These are phyloP conservation scores for Sesia bembeciformis DNA, from an alignment of 2,888 invertebrate species.

Conservation along the genomic window DNA sequence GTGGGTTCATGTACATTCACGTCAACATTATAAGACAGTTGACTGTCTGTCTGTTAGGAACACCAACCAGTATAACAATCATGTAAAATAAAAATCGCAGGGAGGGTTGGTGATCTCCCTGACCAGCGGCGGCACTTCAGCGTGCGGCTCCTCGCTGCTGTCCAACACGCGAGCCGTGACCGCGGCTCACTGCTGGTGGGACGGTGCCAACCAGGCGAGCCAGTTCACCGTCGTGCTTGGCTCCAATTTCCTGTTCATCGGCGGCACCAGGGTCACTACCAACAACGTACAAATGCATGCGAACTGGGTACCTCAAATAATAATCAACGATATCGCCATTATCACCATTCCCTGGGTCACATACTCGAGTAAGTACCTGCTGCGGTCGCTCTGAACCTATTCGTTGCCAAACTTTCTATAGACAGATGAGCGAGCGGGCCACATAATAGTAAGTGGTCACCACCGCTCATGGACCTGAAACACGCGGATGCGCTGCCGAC, in stretches of 20 bases:
- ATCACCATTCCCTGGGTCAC: constrained; percentile 16
- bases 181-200: constrained; percentile 35
- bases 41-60: too few relatives aligned
- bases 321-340: constrained; percentile 27
- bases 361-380: constrained; percentile 17
- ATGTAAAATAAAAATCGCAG: constrained; percentile 6
- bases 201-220: constrained; percentile 23
- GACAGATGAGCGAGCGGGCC: too few relatives aligned
- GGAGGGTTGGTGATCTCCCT: constrained; percentile 23
- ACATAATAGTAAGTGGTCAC: too few relatives aligned
- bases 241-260: constrained; percentile 22
- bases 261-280: constrained; percentile 20
- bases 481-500: too few relatives aligned
- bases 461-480: too few relatives aligned
- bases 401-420: too few relatives aligned
- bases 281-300: constrained; percentile 18
- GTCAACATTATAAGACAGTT: too few relatives aligned
- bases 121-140: constrained; percentile 16
- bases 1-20: too few relatives aligned
- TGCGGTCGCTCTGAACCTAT: not conserved
- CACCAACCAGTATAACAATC: too few relatives aligned
- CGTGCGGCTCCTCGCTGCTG: constrained; percentile 25
- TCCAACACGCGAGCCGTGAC: constrained; percentile 19
- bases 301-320: constrained; percentile 15
- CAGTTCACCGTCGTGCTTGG: constrained; percentile 30